A percentile compares a stretch with the other conserved stretches of the same genome.
Evolutionary conservation across 2,888 invertebrate genomes (phyloP).

Genomic region (Philereme transversata): DNA sequence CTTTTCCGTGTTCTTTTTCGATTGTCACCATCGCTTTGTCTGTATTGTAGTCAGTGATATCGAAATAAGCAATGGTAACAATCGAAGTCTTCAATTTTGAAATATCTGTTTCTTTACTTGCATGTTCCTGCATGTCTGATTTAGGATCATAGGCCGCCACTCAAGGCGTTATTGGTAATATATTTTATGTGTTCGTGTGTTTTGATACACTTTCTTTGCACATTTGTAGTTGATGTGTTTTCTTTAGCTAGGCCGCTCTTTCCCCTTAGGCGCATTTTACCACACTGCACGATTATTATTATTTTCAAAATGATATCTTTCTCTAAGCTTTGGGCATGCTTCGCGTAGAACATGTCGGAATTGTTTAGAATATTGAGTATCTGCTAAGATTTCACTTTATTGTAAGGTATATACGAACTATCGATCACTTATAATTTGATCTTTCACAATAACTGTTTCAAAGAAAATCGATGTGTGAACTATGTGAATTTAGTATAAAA

Average conservation of each 20-base stretch:
- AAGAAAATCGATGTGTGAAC: not conserved
- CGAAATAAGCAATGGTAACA: slow-evolving; percentile 62
- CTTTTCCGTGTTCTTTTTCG: slow-evolving; percentile 49
- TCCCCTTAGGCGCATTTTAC: slow-evolving; percentile 80
- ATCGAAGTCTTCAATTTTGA: slow-evolving; percentile 59
- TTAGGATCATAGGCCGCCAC: slow-evolving; percentile 80
- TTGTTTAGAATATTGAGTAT: slow-evolving; percentile 22
- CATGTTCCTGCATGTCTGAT: slow-evolving; percentile 82
- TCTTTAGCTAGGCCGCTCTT: slow-evolving; percentile 82
- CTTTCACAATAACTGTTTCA: not conserved
- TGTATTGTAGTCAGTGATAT: slow-evolving; percentile 32
- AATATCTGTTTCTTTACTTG: slow-evolving; percentile 75
- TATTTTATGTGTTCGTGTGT: slow-evolving; percentile 71
- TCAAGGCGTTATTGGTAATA: slow-evolving; percentile 80
- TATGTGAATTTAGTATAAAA: not conserved
- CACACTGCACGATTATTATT: slow-evolving; percentile 83
- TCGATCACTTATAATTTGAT: not conserved
- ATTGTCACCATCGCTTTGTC: slow-evolving; percentile 66
- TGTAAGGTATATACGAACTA: not conserved
- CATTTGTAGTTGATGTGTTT: slow-evolving; percentile 80
- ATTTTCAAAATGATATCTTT: slow-evolving; percentile 73
- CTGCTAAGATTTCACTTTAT: slow-evolving; percentile 25
- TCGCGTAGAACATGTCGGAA: slow-evolving; percentile 73
- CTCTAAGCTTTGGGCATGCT: slow-evolving; percentile 82
- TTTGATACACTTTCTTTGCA: slow-evolving; percentile 80